Conservation (phyloP, 2,113 vertebrate genomes). For the Emydura subglobosa region DNA sequence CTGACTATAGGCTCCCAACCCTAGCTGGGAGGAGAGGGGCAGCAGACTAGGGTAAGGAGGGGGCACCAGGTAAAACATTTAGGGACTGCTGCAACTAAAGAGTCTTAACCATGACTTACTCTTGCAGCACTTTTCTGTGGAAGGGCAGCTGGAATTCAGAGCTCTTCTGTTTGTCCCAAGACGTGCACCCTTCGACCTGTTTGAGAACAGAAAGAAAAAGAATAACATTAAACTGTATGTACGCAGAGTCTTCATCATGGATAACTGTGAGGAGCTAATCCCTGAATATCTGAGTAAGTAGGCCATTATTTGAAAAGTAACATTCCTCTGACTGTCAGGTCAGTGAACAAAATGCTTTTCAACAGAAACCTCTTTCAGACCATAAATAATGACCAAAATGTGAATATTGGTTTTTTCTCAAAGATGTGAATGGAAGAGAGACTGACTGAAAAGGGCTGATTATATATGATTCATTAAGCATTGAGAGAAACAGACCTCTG, state of each 20-base stretch:
- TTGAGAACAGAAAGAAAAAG: conserved; percentile 96
- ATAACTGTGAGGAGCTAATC: conserved; percentile 96
- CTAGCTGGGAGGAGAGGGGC: no score
- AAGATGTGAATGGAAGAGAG: background rate
- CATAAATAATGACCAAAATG: background rate
- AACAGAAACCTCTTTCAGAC: accelerated
- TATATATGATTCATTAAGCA: no score
- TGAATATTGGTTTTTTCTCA: no score
- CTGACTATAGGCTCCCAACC: no score
- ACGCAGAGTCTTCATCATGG: conserved; percentile 98
- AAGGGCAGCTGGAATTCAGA: conserved; percentile 95
- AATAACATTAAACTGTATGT: conserved; percentile 98
- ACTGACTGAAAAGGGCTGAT: accelerated
- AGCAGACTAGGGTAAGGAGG: no score
- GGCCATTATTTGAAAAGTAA: accelerated
- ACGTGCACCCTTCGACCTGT: conserved; percentile 93
- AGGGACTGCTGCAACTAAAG: background rate
- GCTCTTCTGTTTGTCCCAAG: conserved; percentile 94
- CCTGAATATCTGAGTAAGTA: conserved; percentile 96
- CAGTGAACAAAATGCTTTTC: accelerated
- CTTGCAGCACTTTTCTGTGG: conserved; percentile 95
- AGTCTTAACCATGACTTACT: background rate
- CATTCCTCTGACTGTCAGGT: accelerated
- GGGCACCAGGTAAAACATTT: no score
- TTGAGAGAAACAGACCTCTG: background rate